phyloP scores from a whole-genome alignment of 2,888 invertebrate species.

The Prosopocoilus inquinatus region DNA sequence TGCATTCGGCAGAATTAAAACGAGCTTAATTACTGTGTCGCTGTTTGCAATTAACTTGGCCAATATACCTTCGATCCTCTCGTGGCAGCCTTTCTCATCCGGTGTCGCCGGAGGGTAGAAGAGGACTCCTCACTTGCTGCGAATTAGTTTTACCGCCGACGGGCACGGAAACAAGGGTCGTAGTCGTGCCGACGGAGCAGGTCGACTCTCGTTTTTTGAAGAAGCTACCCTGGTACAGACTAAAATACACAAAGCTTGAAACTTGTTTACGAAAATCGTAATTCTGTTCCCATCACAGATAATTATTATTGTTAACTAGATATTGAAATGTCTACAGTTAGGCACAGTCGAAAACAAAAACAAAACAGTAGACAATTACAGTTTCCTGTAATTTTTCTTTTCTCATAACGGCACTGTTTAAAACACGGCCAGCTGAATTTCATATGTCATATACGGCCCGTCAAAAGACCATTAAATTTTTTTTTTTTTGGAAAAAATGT shows the following conservation, averaged over 20 bases:
- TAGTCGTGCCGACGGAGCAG: slow-evolving; percentile 72
- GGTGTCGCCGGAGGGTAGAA: slow-evolving; percentile 27
- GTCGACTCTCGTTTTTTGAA: slow-evolving; percentile 71
- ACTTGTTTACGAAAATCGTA: background rate
- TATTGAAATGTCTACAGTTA: too few relatives aligned
- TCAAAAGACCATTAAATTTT: too few relatives aligned
- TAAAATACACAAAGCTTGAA: slow-evolving; percentile 3
- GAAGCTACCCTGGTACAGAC: slow-evolving; percentile 33
- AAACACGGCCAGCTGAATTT: too few relatives aligned
- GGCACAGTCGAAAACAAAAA: too few relatives aligned
- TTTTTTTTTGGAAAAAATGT: too few relatives aligned
- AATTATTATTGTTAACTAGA: too few relatives aligned
- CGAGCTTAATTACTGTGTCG: background rate
- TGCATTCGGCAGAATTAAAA: too few relatives aligned
- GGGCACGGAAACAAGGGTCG: slow-evolving; percentile 58
- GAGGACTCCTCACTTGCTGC: slow-evolving; percentile 27
- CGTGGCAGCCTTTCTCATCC: slow-evolving; percentile 37
- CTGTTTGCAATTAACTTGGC: slow-evolving; percentile 6
- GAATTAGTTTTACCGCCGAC: slow-evolving; percentile 9
- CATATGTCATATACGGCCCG: too few relatives aligned
- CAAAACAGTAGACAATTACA: too few relatives aligned
- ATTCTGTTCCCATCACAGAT: too few relatives aligned
- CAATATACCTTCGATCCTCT: slow-evolving; percentile 34
- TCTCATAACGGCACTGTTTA: too few relatives aligned
- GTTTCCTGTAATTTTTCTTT: too few relatives aligned